A percentile compares a stretch with the other conserved stretches of the same genome.
These are phyloP conservation scores for Eupithecia subfuscata DNA, from an alignment of 2,888 invertebrate species.

Conservation along the genomic window DNA sequence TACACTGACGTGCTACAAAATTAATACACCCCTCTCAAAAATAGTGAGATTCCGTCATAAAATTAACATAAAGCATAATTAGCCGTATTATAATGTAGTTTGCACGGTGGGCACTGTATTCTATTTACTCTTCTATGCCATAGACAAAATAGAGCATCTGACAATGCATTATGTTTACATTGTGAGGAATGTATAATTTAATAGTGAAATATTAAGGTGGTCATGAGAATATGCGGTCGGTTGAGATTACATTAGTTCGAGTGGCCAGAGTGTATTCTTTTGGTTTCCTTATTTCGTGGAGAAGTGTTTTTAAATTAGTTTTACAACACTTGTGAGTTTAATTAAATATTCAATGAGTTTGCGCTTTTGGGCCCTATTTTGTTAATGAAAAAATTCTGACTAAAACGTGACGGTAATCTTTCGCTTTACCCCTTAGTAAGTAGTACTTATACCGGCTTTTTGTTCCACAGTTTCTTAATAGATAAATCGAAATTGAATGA, in stretches of 20 bases:
- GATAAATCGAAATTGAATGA: not conserved
- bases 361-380: conserved; percentile 30
- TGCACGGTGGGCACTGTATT: conserved; percentile 72
- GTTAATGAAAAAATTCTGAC: not conserved
- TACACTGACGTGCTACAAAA: conserved; percentile 58
- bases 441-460: not conserved
- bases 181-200: conserved; percentile 81
- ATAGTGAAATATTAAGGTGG: conserved; percentile 73
- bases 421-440: not conserved
- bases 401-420: not conserved
- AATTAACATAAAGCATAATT: conserved; percentile 81
- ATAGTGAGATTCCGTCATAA: conserved; percentile 66
- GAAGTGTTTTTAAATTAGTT: conserved; percentile 47
- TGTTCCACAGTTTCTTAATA: not conserved
- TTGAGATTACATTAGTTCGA: conserved; percentile 62
- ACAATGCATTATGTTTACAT: conserved; percentile 79
- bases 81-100: conserved; percentile 76
- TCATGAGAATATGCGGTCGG: conserved; percentile 74
- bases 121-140: conserved; percentile 50
- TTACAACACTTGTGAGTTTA: conserved; percentile 44
- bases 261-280: conserved; percentile 44
- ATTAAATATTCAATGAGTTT: conserved; percentile 39
- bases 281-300: conserved; percentile 40
- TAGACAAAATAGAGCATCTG: conserved; percentile 61
- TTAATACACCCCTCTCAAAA: conserved; percentile 68